Conservation (phyloP, 2,113 vertebrate genomes). For the Lamprotornis superbus region DNA sequence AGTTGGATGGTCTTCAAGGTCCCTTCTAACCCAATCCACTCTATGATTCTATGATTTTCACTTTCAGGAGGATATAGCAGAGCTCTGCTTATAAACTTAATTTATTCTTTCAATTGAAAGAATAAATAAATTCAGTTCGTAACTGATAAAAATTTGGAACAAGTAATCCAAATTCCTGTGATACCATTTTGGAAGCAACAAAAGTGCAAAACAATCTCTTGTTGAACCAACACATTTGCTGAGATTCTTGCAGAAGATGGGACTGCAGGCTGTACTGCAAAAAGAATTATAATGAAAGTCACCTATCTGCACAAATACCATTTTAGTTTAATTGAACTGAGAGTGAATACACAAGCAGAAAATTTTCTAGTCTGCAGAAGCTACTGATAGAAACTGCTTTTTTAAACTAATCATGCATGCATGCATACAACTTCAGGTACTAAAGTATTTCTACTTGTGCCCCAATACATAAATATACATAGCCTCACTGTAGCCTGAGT, state of each 20-base stretch:
- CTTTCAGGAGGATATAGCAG: neutral
- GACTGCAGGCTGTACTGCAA: neutral
- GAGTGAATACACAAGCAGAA: neutral
- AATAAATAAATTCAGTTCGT: conserved; percentile 11
- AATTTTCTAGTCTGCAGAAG: neutral
- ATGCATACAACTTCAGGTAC: neutral
- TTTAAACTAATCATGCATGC: neutral
- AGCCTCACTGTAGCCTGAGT: neutral
- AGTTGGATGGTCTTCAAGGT: neutral
- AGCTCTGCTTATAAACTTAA: conserved; percentile 10
- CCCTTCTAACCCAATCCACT: neutral
- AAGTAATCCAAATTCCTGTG: neutral
- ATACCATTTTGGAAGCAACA: neutral
- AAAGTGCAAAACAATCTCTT: neutral
- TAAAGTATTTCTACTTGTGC: neutral
- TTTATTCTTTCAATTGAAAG: conserved; percentile 17
- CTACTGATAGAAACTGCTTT: neutral
- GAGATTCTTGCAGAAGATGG: neutral
- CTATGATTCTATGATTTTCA: neutral
- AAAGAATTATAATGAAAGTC: neutral
- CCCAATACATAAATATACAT: neutral
- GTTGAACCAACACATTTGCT: neutral
- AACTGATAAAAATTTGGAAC: conserved; percentile 46
- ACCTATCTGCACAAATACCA: neutral
- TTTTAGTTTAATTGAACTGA: neutral